Conservation (phyloP, 2,797 vertebrate species). For the Etheostoma perlongum region DNA sequence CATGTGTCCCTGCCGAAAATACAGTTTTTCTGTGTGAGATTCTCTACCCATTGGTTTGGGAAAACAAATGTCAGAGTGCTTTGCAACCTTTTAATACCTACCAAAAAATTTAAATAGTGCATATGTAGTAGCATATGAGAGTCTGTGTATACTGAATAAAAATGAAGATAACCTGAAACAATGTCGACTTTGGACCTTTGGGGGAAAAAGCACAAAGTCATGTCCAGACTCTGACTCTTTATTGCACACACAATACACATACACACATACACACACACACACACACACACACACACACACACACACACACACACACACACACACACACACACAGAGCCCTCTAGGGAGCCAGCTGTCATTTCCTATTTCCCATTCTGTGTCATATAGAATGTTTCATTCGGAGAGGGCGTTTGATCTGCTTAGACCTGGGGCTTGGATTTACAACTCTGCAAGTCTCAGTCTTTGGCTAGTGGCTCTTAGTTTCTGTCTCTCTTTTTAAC, state of each 20-base stretch:
- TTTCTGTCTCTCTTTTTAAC: conserved; percentile 17
- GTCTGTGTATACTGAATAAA: not conserved
- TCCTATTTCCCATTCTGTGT: conserved; percentile 70
- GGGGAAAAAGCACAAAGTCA: conserved; percentile 31
- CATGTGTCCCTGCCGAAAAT: conserved; percentile 47
- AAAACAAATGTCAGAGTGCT: conserved; percentile 2
- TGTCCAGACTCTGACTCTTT: conserved; percentile 25
- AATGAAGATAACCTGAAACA: not conserved
- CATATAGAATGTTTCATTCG: conserved; percentile 66
- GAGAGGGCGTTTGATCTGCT: conserved; percentile 71
- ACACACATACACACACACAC: conserved; percentile 8
- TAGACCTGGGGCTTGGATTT: conserved; percentile 66
- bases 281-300: conserved; percentile 14
- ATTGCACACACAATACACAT: conserved; percentile 27
- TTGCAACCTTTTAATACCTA: not conserved
- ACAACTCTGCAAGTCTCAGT: conserved; percentile 43
- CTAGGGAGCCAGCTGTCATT: conserved; percentile 72
- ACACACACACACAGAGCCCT: conserved; percentile 33
- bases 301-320: conserved; percentile 21
- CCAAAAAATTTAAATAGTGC: too few relatives aligned
- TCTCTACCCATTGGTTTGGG: conserved; percentile 14
- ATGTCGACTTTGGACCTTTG: conserved; percentile 31
- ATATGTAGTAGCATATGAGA: not conserved
- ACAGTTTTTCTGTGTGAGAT: conserved; percentile 41
- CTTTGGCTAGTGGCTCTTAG: conserved; percentile 17